A percentile compares a stretch with the other conserved stretches of the same genome.
phyloP scores from a whole-genome alignment of 2,797 vertebrate species.

The Anas capensis region DNA sequence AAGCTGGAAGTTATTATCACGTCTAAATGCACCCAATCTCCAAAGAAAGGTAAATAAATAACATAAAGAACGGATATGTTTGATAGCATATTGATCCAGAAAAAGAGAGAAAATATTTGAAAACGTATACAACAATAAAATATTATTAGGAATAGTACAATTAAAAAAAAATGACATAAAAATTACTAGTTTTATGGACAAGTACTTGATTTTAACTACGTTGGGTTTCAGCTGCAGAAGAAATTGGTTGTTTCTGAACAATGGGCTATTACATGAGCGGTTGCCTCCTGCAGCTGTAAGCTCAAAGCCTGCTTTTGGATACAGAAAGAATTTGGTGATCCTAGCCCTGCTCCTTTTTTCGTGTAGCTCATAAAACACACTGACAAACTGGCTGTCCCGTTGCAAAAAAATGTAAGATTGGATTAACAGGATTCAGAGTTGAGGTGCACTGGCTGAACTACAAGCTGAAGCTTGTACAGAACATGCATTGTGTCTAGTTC shows the following conservation, averaged over 20 bases:
- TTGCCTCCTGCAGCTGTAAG: constrained; percentile 49
- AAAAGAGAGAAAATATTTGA: constrained; percentile 26
- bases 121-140: background rate
- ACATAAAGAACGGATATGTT: background rate
- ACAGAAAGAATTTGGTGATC: constrained; percentile 20
- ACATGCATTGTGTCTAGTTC: constrained; percentile 38
- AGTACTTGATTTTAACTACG: constrained; percentile 9
- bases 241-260: constrained; percentile 13
- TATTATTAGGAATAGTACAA: background rate
- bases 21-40: background rate
- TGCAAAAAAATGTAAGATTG: background rate
- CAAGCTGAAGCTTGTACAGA: background rate
- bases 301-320: constrained; percentile 22
- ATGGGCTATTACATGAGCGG: constrained; percentile 24
- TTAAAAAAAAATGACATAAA: background rate
- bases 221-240: constrained; percentile 32
- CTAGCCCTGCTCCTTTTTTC: background rate
- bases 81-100: constrained; percentile 21
- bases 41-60: constrained; percentile 19
- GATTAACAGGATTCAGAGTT: background rate
- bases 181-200: background rate
- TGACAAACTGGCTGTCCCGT: background rate
- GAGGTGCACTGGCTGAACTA: background rate
- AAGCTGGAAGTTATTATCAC: constrained; percentile 69
- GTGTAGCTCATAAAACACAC: constrained; percentile 32